Conservation (phyloP, 2,888 invertebrate genomes). For the Oscheius sp. region DNA sequence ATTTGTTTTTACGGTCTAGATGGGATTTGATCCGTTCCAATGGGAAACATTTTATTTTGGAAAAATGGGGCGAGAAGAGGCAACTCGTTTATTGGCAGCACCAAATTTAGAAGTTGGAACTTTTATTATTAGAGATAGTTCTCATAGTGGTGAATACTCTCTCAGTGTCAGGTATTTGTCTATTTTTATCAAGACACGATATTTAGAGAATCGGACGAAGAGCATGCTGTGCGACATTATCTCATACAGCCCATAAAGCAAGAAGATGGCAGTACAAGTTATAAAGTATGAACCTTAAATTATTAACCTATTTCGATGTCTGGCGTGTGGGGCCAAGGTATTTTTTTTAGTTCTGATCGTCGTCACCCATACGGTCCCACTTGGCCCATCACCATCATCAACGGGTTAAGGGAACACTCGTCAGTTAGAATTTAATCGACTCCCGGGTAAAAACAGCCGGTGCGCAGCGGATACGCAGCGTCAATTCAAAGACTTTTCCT, state of each 20-base stretch:
- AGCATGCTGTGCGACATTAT: constrained; percentile 55
- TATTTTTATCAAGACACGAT: no score
- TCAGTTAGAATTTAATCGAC: no score
- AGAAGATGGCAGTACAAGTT: constrained; percentile 47
- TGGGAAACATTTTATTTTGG: constrained; percentile 60
- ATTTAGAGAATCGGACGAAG: constrained; percentile 25
- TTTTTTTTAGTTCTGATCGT: no score
- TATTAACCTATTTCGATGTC: no score
- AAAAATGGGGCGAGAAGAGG: constrained; percentile 58
- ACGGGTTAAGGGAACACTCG: no score
- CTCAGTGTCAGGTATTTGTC: constrained; percentile 57
- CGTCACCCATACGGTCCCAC: no score
- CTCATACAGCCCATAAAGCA: constrained; percentile 52
- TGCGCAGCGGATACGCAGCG: no score
- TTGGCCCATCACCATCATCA: no score
- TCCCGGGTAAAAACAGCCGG: no score
- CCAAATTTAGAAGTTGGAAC: constrained; percentile 50
- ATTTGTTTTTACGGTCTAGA: not conserved
- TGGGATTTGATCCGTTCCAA: constrained; percentile 61
- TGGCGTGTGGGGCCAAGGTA: no score
- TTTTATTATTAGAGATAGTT: constrained; percentile 61
- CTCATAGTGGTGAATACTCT: constrained; percentile 55
- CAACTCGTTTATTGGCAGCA: constrained; percentile 40
- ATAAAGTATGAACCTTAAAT: constrained; percentile 28
- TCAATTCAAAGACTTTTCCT: no score